A percentile compares a stretch with the other conserved stretches of the same genome.
Conservation (phyloP, 2,797 vertebrate species). For the Eulemur rubriventer region DNA sequence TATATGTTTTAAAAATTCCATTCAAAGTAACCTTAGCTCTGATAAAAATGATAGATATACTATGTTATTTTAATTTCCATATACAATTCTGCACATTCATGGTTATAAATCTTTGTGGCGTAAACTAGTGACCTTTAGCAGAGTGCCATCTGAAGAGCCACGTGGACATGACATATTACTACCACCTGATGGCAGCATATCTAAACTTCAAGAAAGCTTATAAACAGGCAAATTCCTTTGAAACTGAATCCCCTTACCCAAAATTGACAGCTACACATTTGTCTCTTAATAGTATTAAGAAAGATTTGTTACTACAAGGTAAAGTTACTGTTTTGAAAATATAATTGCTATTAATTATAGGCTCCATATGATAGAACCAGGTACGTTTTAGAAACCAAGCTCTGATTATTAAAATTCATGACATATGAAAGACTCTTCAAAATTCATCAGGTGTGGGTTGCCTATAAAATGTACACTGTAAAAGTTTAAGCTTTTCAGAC, state of each 20-base stretch:
- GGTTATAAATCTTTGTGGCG: neutral
- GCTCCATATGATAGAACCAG: slow-evolving; percentile 82
- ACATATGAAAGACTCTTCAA: slow-evolving; percentile 90
- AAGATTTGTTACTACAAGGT: neutral
- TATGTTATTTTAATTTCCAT: slow-evolving; percentile 23
- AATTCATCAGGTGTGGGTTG: slow-evolving; percentile 90
- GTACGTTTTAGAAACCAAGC: slow-evolving; percentile 89
- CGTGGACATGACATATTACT: slow-evolving; percentile 52
- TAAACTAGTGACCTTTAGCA: slow-evolving; percentile 33
- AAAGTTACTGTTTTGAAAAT: slow-evolving; percentile 37
- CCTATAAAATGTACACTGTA: slow-evolving; percentile 78
- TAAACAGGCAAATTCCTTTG: slow-evolving; percentile 15
- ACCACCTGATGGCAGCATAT: slow-evolving; percentile 66
- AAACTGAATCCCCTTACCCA: neutral
- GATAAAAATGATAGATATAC: neutral
- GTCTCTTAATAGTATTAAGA: slow-evolving; percentile 13
- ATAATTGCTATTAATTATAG: slow-evolving; percentile 66
- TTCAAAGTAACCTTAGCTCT: slow-evolving; percentile 7
- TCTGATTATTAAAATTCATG: slow-evolving; percentile 81
- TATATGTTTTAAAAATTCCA: slow-evolving; percentile 40
- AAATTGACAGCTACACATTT: slow-evolving; percentile 18
- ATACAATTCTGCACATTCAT: slow-evolving; percentile 3
- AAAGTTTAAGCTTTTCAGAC: slow-evolving; percentile 85
- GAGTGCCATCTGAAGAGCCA: neutral
- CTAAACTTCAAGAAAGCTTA: slow-evolving; percentile 62